Evolutionary conservation across 2,113 vertebrate genomes (phyloP).

Genomic region (Limanda limanda): DNA sequence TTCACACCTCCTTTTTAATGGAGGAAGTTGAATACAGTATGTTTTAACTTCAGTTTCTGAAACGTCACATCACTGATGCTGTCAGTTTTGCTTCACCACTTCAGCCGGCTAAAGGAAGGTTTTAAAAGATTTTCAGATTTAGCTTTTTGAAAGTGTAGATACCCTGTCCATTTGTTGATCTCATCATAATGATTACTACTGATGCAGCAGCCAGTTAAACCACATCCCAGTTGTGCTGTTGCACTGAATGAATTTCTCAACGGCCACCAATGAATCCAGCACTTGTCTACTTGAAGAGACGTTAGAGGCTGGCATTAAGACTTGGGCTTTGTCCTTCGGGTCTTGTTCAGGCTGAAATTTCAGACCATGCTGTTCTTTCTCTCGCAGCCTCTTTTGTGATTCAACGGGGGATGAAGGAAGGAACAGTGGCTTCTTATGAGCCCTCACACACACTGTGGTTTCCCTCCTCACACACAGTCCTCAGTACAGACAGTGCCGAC

Average conservation of each 20-base stretch:
- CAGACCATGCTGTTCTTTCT: constrained; percentile 1
- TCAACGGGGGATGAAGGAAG: not conserved
- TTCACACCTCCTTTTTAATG: not conserved
- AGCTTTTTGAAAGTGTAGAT: not conserved
- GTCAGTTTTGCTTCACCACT: not conserved
- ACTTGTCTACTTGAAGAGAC: not conserved
- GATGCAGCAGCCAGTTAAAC: not conserved
- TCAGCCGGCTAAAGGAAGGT: not conserved
- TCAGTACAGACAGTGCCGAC: not conserved
- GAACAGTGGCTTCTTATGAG: not conserved
- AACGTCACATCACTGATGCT: too few species aligned
- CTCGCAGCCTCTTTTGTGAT: not conserved
- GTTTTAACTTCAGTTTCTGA: too few species aligned
- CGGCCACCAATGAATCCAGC: not conserved
- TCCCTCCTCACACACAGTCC: not conserved
- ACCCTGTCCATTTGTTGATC: too few species aligned
- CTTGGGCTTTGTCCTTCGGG: constrained; percentile 2
- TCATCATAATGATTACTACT: not conserved
- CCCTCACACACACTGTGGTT: not conserved
- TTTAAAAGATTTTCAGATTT: not conserved
- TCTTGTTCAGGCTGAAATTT: constrained; percentile 10
- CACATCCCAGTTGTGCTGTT: too few species aligned
- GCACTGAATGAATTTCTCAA: not conserved
- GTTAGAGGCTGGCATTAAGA: not conserved
- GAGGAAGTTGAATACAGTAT: not conserved